A percentile compares a stretch with the other conserved stretches of the same genome.
phyloP scores from a whole-genome alignment of 2,113 vertebrate species.

The Phaethon lepturus region DNA sequence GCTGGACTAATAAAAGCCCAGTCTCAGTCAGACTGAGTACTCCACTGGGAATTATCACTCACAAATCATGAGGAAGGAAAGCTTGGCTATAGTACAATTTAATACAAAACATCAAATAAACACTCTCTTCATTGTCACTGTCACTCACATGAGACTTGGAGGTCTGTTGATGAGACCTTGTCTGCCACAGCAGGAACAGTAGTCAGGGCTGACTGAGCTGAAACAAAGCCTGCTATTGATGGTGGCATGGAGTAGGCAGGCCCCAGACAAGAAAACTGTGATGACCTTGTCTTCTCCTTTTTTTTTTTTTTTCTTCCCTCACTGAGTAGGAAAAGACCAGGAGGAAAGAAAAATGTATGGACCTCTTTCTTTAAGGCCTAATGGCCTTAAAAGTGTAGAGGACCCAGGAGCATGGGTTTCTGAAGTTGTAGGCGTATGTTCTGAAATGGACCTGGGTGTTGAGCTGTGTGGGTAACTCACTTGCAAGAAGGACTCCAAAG shows the following conservation, averaged over 20 bases:
- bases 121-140: background rate
- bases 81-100: background rate
- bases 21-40: background rate
- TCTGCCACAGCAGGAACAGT: background rate
- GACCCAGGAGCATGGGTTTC: background rate
- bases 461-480: background rate
- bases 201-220: background rate
- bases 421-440: background rate
- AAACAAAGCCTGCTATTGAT: background rate
- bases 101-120: background rate
- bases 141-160: background rate
- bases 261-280: background rate
- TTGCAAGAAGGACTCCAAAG: background rate
- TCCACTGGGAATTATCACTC: background rate
- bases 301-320: background rate
- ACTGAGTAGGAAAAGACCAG: background rate
- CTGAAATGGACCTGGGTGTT: rapidly evolving
- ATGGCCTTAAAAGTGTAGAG: background rate
- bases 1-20: background rate
- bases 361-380: background rate
- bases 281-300: background rate
- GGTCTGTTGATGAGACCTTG: background rate
- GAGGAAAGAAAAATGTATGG: background rate
- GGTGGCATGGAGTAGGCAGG: background rate
- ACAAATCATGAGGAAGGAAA: background rate